Conservation (phyloP, 2,113 vertebrate species). For the Aphyosemion australe region DNA sequence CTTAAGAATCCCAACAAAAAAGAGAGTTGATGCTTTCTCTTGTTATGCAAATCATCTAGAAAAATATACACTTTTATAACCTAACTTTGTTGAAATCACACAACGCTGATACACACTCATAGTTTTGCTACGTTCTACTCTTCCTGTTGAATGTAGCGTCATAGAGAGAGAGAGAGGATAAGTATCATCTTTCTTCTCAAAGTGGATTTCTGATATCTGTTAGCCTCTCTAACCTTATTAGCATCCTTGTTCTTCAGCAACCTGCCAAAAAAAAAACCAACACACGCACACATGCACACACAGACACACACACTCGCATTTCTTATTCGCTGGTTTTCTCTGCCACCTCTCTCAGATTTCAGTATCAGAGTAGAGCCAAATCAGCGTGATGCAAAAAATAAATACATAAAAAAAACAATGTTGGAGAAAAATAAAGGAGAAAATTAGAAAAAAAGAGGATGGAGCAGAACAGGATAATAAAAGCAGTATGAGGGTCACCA, state of each 20-base stretch:
- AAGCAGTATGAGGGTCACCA: slow-evolving; percentile 50
- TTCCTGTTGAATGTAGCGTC: slow-evolving; percentile 7
- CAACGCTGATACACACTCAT: background rate
- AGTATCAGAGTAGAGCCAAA: slow-evolving; percentile 40
- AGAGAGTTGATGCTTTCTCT: background rate
- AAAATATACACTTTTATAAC: background rate
- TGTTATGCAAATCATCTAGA: background rate
- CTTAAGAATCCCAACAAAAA: no score
- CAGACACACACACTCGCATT: background rate
- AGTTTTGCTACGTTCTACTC: no score
- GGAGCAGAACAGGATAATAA: slow-evolving; percentile 42
- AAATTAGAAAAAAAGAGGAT: slow-evolving; percentile 29
- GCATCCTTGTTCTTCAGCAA: slow-evolving; percentile 42
- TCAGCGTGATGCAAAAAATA: slow-evolving; percentile 34
- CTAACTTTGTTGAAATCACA: background rate
- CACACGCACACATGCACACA: background rate
- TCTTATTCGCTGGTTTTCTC: slow-evolving; percentile 51
- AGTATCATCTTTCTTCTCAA: slow-evolving; percentile 52
- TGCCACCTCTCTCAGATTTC: slow-evolving; percentile 37
- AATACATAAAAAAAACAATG: background rate
- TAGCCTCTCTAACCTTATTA: slow-evolving; percentile 48
- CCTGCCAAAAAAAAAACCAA: slow-evolving; percentile 37
- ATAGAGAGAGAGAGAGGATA: slow-evolving; percentile 36
- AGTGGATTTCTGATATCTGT: slow-evolving; percentile 45
- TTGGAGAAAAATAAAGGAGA: background rate